Conservation (phyloP, 2,797 vertebrate genomes). For the Artibeus jamaicensis region DNA sequence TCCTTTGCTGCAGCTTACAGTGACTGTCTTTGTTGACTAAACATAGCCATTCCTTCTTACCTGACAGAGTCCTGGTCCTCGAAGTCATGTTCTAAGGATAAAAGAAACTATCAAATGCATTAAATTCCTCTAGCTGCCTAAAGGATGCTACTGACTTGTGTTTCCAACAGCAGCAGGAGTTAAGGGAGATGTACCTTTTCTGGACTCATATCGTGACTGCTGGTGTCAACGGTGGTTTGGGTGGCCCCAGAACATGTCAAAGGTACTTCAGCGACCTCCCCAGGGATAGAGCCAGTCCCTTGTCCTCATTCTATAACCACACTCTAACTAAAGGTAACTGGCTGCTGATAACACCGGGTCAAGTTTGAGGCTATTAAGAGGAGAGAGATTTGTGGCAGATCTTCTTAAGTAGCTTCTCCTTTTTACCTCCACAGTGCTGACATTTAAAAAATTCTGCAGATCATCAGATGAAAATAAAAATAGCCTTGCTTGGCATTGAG, state of each 20-base stretch:
- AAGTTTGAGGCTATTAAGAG: not conserved
- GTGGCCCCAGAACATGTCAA: not conserved
- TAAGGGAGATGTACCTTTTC: not conserved
- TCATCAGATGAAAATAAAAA: constrained; percentile 50
- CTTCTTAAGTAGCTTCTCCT: not conserved
- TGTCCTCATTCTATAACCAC: not conserved
- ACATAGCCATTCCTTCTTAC: not conserved
- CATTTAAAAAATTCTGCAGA: constrained; percentile 29
- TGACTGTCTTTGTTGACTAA: not conserved
- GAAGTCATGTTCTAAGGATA: not conserved
- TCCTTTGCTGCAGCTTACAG: not conserved
- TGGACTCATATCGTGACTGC: not conserved
- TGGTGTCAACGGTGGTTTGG: not conserved
- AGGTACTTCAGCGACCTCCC: not conserved
- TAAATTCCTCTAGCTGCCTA: not conserved
- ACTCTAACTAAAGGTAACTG: not conserved
- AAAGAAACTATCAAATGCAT: not conserved
- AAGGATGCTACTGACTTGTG: not conserved
- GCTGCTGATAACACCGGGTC: not conserved
- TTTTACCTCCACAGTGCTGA: constrained; percentile 32
- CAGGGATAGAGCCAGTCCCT: not conserved
- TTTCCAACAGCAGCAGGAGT: not conserved
- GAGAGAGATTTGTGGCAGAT: not conserved
- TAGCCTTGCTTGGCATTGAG: constrained; percentile 57
- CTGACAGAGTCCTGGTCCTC: not conserved